A percentile compares a stretch with the other conserved stretches of the same genome.
These are phyloP conservation scores for Orchesella cincta DNA, from an alignment of 1,140 invertebrate species.

Conservation along the genomic window DNA sequence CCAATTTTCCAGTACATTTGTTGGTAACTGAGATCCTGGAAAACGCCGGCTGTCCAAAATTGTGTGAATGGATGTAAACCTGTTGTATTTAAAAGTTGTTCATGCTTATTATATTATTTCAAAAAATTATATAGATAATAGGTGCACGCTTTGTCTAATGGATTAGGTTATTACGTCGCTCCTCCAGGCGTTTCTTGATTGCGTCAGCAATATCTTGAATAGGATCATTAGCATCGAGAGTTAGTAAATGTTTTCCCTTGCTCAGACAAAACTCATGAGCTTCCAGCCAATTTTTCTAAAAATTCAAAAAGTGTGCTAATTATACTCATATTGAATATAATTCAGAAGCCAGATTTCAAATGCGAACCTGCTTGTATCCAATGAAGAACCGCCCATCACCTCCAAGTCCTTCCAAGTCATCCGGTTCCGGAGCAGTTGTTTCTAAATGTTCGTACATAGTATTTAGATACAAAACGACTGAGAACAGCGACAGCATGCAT, in stretches of 20 bases:
- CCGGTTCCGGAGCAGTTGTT: neutral
- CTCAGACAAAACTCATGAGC: neutral
- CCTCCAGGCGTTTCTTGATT: neutral
- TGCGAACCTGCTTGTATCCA: neutral
- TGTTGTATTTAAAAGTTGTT: neutral
- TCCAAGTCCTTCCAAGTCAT: neutral
- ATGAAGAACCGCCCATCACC: neutral
- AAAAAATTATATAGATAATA: no score
- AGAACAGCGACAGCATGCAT: constrained; percentile 1
- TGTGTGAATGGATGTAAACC: constrained; percentile 1
- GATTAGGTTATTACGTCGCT: neutral
- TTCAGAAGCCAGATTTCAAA: neutral
- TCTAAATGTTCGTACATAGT: neutral
- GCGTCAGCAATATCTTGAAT: neutral
- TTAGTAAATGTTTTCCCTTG: neutral
- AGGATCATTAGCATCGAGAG: neutral
- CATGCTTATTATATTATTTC: no score
- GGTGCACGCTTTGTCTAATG: no score
- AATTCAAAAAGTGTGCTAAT: neutral
- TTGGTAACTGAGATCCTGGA: neutral
- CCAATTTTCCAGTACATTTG: neutral
- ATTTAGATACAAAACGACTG: neutral
- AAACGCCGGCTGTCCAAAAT: constrained; percentile 11
- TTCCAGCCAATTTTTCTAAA: neutral
- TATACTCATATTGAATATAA: neutral